A percentile compares a stretch with the other conserved stretches of the same genome.
Conservation (phyloP, 2,888 invertebrate genomes). For the Hybos culiciformis region DNA sequence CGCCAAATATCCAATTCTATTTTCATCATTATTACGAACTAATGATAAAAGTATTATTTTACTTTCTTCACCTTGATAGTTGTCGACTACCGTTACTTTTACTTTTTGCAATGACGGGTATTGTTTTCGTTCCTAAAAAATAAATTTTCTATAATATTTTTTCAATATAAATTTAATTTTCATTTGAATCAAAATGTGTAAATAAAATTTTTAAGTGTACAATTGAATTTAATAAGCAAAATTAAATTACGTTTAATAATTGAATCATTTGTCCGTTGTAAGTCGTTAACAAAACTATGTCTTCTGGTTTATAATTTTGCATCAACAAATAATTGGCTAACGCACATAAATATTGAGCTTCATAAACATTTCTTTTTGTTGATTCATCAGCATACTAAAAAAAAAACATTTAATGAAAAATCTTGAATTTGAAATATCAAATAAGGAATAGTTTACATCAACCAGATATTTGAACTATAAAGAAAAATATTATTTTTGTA, state of each 20-base stretch:
- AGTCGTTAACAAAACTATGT: slow-evolving; percentile 60
- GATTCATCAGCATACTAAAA: slow-evolving; percentile 39
- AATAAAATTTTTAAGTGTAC: background rate
- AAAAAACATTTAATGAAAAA: background rate
- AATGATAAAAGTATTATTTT: slow-evolving; percentile 65
- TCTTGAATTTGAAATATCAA: too few species aligned
- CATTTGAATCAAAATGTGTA: background rate
- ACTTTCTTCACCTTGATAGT: slow-evolving; percentile 70
- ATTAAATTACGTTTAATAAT: slow-evolving; percentile 14
- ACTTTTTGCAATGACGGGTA: slow-evolving; percentile 32
- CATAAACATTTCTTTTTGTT: slow-evolving; percentile 44
- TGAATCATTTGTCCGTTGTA: slow-evolving; percentile 55
- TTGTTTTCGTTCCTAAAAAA: slow-evolving; percentile 20
- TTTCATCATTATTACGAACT: slow-evolving; percentile 56
- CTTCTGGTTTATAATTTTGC: slow-evolving; percentile 43
- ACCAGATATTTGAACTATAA: too few species aligned
- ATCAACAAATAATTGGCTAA: slow-evolving; percentile 47
- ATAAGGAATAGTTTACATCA: too few species aligned
- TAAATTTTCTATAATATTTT: slow-evolving; percentile 1
- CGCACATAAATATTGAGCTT: slow-evolving; percentile 47
- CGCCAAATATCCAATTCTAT: slow-evolving; percentile 55
- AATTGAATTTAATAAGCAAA: slow-evolving; percentile 10
- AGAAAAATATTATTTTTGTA: too few species aligned
- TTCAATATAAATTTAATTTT: background rate
- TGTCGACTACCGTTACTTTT: slow-evolving; percentile 55